Percentiles rank a stretch among this genome's conserved stretches.
Evolutionary conservation across 2,888 invertebrate species (phyloP).

Genomic region (Julus scanicus): DNA sequence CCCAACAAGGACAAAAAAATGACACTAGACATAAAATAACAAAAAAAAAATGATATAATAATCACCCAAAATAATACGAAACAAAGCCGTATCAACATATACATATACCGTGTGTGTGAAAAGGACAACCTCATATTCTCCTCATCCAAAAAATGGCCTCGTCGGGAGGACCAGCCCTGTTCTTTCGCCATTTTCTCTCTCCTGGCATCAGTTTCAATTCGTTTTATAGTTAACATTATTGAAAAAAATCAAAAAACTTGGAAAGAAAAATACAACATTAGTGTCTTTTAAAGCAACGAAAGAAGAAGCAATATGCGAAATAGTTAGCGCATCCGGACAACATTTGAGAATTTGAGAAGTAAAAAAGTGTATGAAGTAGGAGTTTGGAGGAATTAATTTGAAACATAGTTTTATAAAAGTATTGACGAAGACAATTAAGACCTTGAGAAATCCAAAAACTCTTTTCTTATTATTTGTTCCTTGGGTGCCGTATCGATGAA

Average conservation of each 20-base stretch:
- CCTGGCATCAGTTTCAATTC: neutral
- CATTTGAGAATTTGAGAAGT: neutral
- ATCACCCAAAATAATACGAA: neutral
- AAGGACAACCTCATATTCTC: neutral
- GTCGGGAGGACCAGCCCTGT: neutral
- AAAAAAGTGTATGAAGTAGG: neutral
- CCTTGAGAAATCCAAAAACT: neutral
- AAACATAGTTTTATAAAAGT: neutral
- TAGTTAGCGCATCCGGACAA: neutral
- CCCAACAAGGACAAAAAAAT: no score
- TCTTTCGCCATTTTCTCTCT: neutral
- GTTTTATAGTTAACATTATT: neutral
- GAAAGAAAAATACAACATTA: no score
- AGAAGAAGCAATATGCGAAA: neutral
- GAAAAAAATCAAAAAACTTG: no score
- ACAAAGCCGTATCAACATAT: neutral
- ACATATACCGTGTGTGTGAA: slow-evolving; percentile 16
- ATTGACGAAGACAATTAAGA: neutral
- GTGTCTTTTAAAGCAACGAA: neutral
- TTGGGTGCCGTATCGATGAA: neutral
- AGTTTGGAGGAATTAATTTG: neutral
- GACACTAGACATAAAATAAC: neutral
- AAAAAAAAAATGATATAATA: neutral
- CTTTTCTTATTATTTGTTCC: neutral
- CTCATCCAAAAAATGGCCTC: neutral